Base-by-base conservation (phyloP, 2,888 invertebrate species). In the Eudasyphora cyanicolor region DNA sequence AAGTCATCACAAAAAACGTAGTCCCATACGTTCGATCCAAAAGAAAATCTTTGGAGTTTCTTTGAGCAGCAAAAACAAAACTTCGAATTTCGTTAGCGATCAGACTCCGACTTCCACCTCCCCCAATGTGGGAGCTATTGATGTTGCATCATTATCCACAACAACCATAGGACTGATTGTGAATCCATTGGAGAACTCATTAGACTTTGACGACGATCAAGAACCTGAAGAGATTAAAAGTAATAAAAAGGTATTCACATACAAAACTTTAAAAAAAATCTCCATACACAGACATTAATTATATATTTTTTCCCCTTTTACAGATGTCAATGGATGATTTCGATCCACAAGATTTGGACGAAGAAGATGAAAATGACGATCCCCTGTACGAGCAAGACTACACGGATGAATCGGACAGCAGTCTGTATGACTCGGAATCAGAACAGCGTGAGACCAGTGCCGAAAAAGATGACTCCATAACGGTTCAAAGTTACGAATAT, bases 121-220 rank as follows among this genome's bases (percentile, higher is more conserved):
- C 5, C 64, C 84, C 17, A 77, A 77, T 35, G 51, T 79, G 19
- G 78, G 85, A 24, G 81, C 85, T 21, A 86, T 84, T 21, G 91
- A 88, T 67, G 64, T 67, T 69, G 87, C 86, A 0, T 35, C 82
- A 19, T 86, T 87, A 75, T 89, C 90, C 62, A 70, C 88, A 1
- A 88, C 85, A 12, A 92, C 93, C 19, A 94, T 94, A 79, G 94
- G 95, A 21, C 94, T 95, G 6, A 93, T 96, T 51, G 94, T 95
- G 76, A 94, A 96, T 57, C 96, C 96, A 88, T 92, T 95, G 1
- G 92, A 92, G 17, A 90, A 89, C 85, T 89, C 91, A 0, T 88
- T 90, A 6, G 92, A 92, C 81, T 89, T 91, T 78, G 91, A 92
- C 76, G 90, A 90, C 69, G 90, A 90, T 19, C 88, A 88, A 0